Evolutionary conservation across 2,113 vertebrate genomes (phyloP), one percentile per base, ranked within the genome.

Genomic region (Chelonoidis abingdonii): DNA sequence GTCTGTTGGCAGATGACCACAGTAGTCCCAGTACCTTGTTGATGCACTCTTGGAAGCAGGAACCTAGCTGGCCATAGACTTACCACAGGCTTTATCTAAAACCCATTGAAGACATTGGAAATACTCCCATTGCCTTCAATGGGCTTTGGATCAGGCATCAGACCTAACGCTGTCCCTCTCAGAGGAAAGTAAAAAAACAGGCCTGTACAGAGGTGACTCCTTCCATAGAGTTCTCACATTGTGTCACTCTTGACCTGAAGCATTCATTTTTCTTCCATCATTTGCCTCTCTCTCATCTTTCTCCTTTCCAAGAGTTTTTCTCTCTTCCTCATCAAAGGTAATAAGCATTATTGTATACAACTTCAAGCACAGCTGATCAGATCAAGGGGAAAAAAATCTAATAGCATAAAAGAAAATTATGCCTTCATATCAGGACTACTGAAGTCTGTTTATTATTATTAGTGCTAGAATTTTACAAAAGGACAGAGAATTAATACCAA

Each of bases 101-200:
- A 96, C 90, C 95, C 85, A 96, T 93, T 92, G 86, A 95, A 91
- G 72, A 92, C 89, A 95, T 84, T 92, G 87, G 93, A 97, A 95
- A 94, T 83, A 94, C 94, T 92, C 97, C 96, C 90, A 96, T 95
- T 4, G 84, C 88, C 87, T 95, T 96, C 59, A 56, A 94, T 50
- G 78, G 47, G 47, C 47, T 93, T 88, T 2, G 5, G 85, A 92
- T 75, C 0, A 2, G 56, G 25, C 24, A 92, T 65, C 83, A 92
- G 92, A 62, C 47, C 27, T 93, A 94, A 94, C 85, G 59, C 81
- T 57, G 69, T 86, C 62, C 94, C 86, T 93, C 84, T 57, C 76
- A 89, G 47, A 86, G 52, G 80, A 44, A 89, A 56, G 54, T 29
- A 90, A 56, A 11, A 11, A 84, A 52, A 93, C 90, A 75, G 69